phyloP scores from a whole-genome alignment of 1,140 invertebrate genomes.

The Pygmarrhopalites habei region DNA sequence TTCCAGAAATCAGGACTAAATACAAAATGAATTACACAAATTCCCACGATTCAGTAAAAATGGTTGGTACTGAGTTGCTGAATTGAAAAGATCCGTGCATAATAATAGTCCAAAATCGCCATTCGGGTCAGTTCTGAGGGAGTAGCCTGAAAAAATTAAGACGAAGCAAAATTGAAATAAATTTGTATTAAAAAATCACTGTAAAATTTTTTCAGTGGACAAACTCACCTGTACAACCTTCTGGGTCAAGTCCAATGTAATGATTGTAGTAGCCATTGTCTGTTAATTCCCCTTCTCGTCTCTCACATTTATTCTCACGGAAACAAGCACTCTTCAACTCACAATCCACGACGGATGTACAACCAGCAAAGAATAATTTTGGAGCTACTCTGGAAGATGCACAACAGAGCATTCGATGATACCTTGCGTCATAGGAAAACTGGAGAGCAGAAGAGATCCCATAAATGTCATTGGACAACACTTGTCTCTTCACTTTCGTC shows the following conservation, averaged over 20 bases:
- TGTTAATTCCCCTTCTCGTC: slow-evolving; percentile 1
- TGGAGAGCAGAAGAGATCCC: slow-evolving; percentile 10
- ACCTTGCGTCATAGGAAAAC: slow-evolving; percentile 26
- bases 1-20: background rate
- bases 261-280: slow-evolving; percentile 15
- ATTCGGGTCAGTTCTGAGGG: slow-evolving; percentile 23
- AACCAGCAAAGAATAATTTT: slow-evolving; percentile 23
- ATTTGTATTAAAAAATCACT: background rate
- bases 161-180: background rate
- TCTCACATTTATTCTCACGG: slow-evolving; percentile 25
- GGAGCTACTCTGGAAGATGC: slow-evolving; percentile 9
- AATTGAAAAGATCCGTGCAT: slow-evolving; percentile 15
- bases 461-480: background rate
- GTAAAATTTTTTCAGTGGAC: background rate
- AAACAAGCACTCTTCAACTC: slow-evolving; percentile 31
- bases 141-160: background rate
- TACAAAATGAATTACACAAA: slow-evolving; percentile 22
- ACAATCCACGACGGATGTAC: slow-evolving; percentile 28
- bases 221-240: slow-evolving; percentile 18
- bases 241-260: slow-evolving; percentile 19
- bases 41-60: slow-evolving; percentile 27
- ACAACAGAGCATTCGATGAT: slow-evolving; percentile 22
- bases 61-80: slow-evolving; percentile 28
- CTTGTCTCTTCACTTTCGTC: slow-evolving; percentile 17
- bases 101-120: slow-evolving; percentile 27